phyloP scores from a whole-genome alignment of 2,888 invertebrate species.

The Zootermopsis nevadensis region DNA sequence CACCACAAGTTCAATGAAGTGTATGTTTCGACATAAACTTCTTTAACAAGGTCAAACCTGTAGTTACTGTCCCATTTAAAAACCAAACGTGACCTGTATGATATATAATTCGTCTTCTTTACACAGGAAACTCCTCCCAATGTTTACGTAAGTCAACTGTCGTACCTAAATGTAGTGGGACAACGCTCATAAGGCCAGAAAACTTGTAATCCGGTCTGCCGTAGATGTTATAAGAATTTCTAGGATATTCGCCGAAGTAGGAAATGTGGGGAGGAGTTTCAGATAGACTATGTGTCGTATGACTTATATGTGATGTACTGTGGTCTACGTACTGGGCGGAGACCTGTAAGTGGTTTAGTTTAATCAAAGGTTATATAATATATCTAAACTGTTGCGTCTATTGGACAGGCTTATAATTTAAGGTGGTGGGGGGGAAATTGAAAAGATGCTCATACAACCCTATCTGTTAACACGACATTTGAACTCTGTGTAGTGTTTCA shows the following conservation, averaged over 20 bases:
- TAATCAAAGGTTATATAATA: not conserved
- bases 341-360: not conserved
- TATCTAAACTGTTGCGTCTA: not conserved
- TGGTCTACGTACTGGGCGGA: not conserved
- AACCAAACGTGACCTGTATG: not conserved
- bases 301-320: not conserved
- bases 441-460: not conserved
- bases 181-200: not conserved
- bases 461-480: not conserved
- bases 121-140: not conserved
- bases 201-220: not conserved
- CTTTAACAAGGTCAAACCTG: not conserved
- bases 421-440: not conserved
- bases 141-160: not conserved
- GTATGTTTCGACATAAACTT: not conserved
- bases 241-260: not conserved
- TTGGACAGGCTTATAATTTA: not conserved
- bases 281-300: not conserved
- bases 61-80: not conserved
- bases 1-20: too few species aligned
- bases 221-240: not conserved
- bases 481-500: not conserved
- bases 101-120: not conserved
- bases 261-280: not conserved
- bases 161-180: not conserved